Evolutionary conservation across 2,113 vertebrate genomes (phyloP), one percentile per base, ranked within the genome.

Genomic region (Toxostoma redivivum): DNA sequence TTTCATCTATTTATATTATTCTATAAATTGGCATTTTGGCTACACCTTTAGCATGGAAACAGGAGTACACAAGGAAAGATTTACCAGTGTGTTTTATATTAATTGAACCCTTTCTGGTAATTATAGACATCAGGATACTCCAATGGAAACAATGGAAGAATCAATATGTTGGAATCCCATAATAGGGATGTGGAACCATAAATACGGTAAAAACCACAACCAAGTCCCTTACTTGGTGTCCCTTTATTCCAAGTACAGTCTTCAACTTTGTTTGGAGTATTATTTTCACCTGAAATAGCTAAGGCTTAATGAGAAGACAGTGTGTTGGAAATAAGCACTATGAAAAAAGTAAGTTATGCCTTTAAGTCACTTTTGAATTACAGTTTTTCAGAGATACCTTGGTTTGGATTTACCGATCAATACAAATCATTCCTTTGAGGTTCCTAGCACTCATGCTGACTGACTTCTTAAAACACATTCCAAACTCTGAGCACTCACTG

Each of bases 1-100:
- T 83, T 95, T 91, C 42, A 40, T 15, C 15, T 70, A 70, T 62
- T 77, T 70, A 56, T 70, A 42, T 70, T 83, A 24, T 35, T 83
- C 56, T 70, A 28, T 70, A 90, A 48, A 54, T 28, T 28, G 22
- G 19, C 31, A 37, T 77, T 54, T 96, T 93, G 81, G 18, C 62
- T 86, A 78, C 31, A 94, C 40, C 37, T 96, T 96, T 95, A 37
- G 5, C 81, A 76, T 82, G 33, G 54, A 91, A 96, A 70, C 11
- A 7, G 57, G 15, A 89, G 38, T 61, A 87, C 31, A 90, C 64
- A 92, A 97, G 88, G 78, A 88, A 47, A 92, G 37, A 54, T 54
- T 82, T 61, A 54, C 19, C 21, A 47, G 27, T 66, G 56, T 35
- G 15, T 47, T 95, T 77, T 54, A 62, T 66, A 69, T 79, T 61